Evolutionary conservation across 2,797 vertebrate genomes (phyloP), one percentile per base, ranked within the genome.

Genomic region (Cygnus olor): DNA sequence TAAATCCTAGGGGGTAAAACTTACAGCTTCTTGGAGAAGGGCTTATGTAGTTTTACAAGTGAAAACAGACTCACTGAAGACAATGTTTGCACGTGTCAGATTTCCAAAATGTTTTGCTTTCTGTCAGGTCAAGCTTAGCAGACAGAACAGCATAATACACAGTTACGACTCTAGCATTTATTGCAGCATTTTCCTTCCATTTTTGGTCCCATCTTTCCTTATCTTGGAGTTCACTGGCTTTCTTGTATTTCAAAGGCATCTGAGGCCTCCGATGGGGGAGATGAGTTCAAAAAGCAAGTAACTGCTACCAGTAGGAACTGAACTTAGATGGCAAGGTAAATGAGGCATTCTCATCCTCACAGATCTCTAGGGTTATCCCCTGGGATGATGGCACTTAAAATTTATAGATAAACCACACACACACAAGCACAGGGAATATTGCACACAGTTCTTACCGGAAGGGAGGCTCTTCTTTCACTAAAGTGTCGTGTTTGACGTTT

Each of bases 391-490:
- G 27, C 69, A 49, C 11, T 80, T 71, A 15, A 1, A 28, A 32
- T 71, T 90, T 58, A 36, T 11, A 28, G 5, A 21, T 27, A 68
- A 51, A n/a, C 28, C 56, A 28, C 0, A 11, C 24, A 28, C 15
- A 45, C 1, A 44, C 34, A 24, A 20, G 16, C 32, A 70, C 7
- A 61, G 3, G 47, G 65, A 57, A 88, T 74, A 76, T 42, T 44
- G 38, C 63, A 40, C 5, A 0, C 58, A 63, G 49, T 22, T 71
- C 95, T 98, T 98, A 99, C 99, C 98, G 98, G 98, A 38, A 99
- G 98, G 7, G 99, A 99, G 61, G 98, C 98, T 91, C 99, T 98
- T 74, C 99, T 98, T 89, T 98, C 98, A 13, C n/a, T 83, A 6
- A 96, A 94, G 4, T 72, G 45, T 61, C 60, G 97, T 11, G 95